Evolutionary conservation across 92 coral and sea anemone genomes (phyloP).

Genomic region (Palythoa grandiflora): DNA sequence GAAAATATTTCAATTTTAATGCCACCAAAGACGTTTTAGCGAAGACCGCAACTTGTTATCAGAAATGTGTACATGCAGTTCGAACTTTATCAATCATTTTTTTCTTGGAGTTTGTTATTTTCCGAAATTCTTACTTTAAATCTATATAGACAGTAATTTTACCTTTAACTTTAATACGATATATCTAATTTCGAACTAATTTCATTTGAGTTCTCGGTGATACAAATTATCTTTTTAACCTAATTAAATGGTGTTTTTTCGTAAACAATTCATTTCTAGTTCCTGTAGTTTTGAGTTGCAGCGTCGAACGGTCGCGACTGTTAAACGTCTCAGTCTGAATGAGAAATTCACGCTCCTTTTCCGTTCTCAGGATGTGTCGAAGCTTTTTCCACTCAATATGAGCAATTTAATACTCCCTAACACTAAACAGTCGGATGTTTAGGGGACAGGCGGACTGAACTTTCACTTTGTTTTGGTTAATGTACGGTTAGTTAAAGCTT

Average conservation of each 20-base stretch:
- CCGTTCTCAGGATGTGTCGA: conserved; percentile 35
- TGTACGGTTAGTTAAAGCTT: neutral
- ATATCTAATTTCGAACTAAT: neutral
- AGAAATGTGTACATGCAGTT: no score
- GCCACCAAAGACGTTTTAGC: neutral
- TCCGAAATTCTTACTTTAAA: neutral
- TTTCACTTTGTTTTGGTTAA: neutral
- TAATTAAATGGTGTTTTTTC: neutral
- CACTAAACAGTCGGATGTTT: conserved; percentile 21
- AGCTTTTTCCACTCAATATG: neutral
- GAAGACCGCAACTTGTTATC: neutral
- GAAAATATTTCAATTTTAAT: neutral
- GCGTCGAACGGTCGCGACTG: conserved; percentile 47
- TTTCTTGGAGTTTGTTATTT: neutral
- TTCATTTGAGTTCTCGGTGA: neutral
- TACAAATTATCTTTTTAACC: neutral
- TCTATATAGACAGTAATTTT: neutral
- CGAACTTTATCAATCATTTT: neutral
- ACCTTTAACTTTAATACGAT: neutral
- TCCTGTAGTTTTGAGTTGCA: conserved; percentile 45
- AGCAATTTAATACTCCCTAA: conserved; percentile 43
- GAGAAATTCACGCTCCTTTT: conserved; percentile 28
- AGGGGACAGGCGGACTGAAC: neutral
- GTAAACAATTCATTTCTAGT: conserved; percentile 14
- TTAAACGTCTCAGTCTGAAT: conserved; percentile 25